Evolutionary conservation across 2,113 vertebrate species (phyloP), one percentile per base, ranked within the genome.

Genomic region (Nycticryphes semicollaris): DNA sequence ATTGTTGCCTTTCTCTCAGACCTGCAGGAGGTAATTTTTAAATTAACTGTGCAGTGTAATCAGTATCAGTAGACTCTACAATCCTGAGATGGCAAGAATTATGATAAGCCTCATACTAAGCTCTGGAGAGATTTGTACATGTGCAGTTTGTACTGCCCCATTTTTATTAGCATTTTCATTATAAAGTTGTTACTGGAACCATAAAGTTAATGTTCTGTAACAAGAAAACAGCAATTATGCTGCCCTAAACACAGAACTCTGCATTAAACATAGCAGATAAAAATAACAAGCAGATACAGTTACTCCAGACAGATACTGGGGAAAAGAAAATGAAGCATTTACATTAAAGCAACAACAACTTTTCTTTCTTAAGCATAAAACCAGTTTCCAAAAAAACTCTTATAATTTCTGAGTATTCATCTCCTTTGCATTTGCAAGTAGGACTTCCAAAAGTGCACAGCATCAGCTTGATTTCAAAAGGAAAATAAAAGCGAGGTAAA

Each of bases 111-210:
- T 92, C 48, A 53, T 25, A 56, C 50, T 95, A 93, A 95, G 92
- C 76, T 90, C 79, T 93, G 51, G 59, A 94, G 84, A 95, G 62
- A 91, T 90, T 86, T 95, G 50, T 92, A 94, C 83, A n/a, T 78
- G 33, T 73, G 63, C 45, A 51, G 76, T 85, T 92, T 92, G 79
- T 76, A 47, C 14, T 80, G 83, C 25, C 72, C 60, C 48, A 28
- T 88, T 95, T 96, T 90, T 96, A 94, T 95, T 90, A 96, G 88
- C 82, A 51, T 92, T 96, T 96, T 91, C 92, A 96, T 96, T 94
- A 94, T 73, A 63, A 93, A 96, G 85, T 91, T 96, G 60, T 96
- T 96, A 92, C 64, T 90, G 90, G 63, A 93, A 96, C 47, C 72
- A 92, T 73, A 76, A 93, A 94, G 88, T 92, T 96, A 96, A 95